These are phyloP conservation scores for Isaurus tuberculatus DNA, from an alignment of 92 coral and sea anemone species.

Conservation along the genomic window DNA sequence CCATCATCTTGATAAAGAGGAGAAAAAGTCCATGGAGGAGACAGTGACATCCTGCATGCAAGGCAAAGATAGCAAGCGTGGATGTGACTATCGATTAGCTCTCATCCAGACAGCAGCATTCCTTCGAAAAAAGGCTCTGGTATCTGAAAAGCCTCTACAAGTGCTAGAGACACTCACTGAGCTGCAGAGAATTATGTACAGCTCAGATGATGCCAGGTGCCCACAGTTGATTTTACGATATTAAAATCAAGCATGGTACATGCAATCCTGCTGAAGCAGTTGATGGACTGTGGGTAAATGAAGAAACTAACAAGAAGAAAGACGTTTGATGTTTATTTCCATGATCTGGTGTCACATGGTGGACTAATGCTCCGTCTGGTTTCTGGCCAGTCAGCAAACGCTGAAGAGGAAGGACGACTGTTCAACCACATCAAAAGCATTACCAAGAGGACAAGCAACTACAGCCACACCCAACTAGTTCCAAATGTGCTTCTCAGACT, in stretches of 20 bases:
- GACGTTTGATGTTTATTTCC: slow-evolving; percentile 61
- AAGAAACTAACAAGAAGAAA: slow-evolving; percentile 47
- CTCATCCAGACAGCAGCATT: slow-evolving; percentile 56
- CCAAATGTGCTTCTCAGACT: slow-evolving; percentile 50
- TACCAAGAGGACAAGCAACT: slow-evolving; percentile 59
- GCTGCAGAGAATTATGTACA: slow-evolving; percentile 60
- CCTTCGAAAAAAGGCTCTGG: slow-evolving; percentile 46
- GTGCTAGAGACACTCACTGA: slow-evolving; percentile 60
- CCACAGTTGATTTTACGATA: slow-evolving; percentile 62
- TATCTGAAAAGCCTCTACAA: slow-evolving; percentile 43
- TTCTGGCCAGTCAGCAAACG: slow-evolving; percentile 65
- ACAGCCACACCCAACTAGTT: slow-evolving; percentile 31
- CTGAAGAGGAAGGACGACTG: slow-evolving; percentile 54
- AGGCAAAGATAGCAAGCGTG: slow-evolving; percentile 64
- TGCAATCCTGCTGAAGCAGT: slow-evolving; percentile 48
- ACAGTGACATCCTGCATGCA: slow-evolving; percentile 35
- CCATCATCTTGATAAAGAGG: slow-evolving; percentile 41
- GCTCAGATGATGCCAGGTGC: slow-evolving; percentile 52
- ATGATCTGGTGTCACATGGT: slow-evolving; percentile 59
- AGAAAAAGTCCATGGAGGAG: slow-evolving; percentile 43
- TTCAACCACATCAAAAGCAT: slow-evolving; percentile 55
- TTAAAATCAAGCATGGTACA: slow-evolving; percentile 67
- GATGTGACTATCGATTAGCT: slow-evolving; percentile 55
- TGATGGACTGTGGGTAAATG: slow-evolving; percentile 21
- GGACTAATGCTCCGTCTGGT: slow-evolving; percentile 59